Evolutionary conservation across 2,113 vertebrate species (phyloP).

Genomic region (Sturnira hondurensis): DNA sequence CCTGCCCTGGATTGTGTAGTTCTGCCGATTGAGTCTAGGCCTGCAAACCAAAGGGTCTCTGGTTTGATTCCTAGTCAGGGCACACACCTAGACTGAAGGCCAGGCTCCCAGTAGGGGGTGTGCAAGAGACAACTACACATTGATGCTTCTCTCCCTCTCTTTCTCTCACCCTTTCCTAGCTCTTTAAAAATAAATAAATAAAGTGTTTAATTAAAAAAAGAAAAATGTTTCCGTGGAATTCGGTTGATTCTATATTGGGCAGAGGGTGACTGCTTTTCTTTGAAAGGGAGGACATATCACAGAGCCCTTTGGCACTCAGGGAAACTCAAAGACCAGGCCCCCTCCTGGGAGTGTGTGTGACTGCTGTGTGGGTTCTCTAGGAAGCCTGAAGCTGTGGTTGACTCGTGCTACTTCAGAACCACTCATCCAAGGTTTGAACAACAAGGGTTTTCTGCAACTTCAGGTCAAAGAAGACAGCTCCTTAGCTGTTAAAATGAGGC

Average conservation of each 20-base stretch:
- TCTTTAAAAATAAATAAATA: too few relatives aligned
- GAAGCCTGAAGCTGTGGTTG: not conserved
- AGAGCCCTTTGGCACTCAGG: not conserved
- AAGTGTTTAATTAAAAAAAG: too few relatives aligned
- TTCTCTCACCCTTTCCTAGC: too few relatives aligned
- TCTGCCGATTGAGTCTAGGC: too few relatives aligned
- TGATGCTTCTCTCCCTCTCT: too few relatives aligned
- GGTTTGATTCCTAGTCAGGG: too few relatives aligned
- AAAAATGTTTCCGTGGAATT: not conserved
- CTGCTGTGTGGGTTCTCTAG: not conserved
- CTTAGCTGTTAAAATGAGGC: not conserved
- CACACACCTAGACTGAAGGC: too few relatives aligned
- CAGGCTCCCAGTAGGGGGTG: too few relatives aligned
- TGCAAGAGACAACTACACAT: too few relatives aligned
- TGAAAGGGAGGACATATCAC: not conserved
- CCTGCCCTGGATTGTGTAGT: too few relatives aligned
- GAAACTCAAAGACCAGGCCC: not conserved
- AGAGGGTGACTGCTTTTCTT: accelerated
- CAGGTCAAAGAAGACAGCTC: not conserved
- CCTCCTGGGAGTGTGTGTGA: not conserved
- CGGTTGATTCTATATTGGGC: not conserved
- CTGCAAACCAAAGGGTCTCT: too few relatives aligned
- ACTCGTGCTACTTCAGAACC: not conserved
- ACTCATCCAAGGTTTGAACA: not conserved
- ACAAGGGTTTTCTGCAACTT: not conserved